Conservation (phyloP, 2,888 invertebrate species). For the Amphipyra tragopoginis region DNA sequence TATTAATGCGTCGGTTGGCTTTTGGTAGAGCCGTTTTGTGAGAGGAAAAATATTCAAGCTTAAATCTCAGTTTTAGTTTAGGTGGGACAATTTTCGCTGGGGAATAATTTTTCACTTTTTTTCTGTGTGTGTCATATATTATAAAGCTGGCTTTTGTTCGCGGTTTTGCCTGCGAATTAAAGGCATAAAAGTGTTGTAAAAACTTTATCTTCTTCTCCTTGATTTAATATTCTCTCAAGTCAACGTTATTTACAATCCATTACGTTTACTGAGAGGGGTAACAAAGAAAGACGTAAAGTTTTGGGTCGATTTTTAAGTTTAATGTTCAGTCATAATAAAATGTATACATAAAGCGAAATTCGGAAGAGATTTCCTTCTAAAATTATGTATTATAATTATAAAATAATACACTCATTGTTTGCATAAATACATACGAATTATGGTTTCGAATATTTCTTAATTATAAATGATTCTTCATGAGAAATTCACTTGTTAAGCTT, state of each 20-base stretch:
- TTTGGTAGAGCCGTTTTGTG: slow-evolving; percentile 34
- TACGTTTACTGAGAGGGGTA: slow-evolving; percentile 7
- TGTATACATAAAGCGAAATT: too few relatives aligned
- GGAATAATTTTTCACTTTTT: slow-evolving; percentile 41
- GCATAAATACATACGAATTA: too few relatives aligned
- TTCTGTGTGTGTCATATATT: slow-evolving; percentile 16
- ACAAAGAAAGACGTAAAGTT: slow-evolving; percentile 1
- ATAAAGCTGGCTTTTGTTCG: slow-evolving; percentile 22
- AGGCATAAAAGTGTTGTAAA: slow-evolving; percentile 7
- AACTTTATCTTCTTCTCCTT: slow-evolving; percentile 28
- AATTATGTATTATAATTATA: too few relatives aligned
- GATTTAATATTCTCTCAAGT: slow-evolving; percentile 29
- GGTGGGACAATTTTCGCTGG: slow-evolving; percentile 33
- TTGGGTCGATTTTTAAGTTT: too few relatives aligned
- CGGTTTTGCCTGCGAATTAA: slow-evolving; percentile 6
- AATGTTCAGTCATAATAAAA: too few relatives aligned
- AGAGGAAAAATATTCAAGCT: slow-evolving; percentile 44
- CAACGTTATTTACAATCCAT: slow-evolving; percentile 31
- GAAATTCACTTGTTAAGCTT: too few relatives aligned
- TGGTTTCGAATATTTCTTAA: too few relatives aligned
- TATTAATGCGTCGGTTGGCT: slow-evolving; percentile 50
- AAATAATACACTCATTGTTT: too few relatives aligned
- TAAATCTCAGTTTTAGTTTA: slow-evolving; percentile 40
- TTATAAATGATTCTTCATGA: too few relatives aligned
- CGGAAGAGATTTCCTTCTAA: too few relatives aligned